These are phyloP conservation scores for Macrosiphum euphorbiae DNA, from an alignment of 2,888 invertebrate genomes.

Conservation along the genomic window DNA sequence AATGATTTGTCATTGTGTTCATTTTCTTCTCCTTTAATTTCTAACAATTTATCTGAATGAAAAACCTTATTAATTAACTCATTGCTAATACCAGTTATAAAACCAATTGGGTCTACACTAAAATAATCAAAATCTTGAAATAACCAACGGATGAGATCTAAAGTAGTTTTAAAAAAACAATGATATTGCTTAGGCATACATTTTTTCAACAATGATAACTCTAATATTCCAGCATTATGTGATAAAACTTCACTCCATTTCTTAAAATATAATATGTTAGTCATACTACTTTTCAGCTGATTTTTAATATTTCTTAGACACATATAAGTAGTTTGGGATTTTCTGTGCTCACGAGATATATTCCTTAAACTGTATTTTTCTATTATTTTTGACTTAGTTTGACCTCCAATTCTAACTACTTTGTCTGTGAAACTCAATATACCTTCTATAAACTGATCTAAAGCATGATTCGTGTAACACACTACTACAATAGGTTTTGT, in stretches of 20 bases:
- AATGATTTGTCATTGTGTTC: background rate
- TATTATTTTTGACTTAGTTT: constrained; percentile 76
- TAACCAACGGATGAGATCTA: constrained; percentile 49
- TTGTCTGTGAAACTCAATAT: constrained; percentile 74
- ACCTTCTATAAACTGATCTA: constrained; percentile 87
- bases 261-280: constrained; percentile 33
- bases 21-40: background rate
- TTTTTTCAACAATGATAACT: constrained; percentile 49
- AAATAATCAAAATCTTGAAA: constrained; percentile 45
- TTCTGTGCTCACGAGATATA: background rate
- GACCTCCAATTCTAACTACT: constrained; percentile 80
- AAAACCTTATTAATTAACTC: background rate
- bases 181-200: constrained; percentile 43
- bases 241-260: constrained; percentile 41
- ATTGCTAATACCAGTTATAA: background rate
- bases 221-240: constrained; percentile 46
- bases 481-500: constrained; percentile 77
- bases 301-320: background rate
- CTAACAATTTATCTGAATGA: background rate
- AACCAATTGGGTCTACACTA: constrained; percentile 1
- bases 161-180: constrained; percentile 1
- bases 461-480: constrained; percentile 88
- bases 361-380: constrained; percentile 49
- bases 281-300: background rate
- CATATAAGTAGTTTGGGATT: background rate